Percentiles rank a stretch among this genome's conserved stretches.
Evolutionary conservation across 2,888 invertebrate species (phyloP).

Genomic region (Hypsopygia costalis): DNA sequence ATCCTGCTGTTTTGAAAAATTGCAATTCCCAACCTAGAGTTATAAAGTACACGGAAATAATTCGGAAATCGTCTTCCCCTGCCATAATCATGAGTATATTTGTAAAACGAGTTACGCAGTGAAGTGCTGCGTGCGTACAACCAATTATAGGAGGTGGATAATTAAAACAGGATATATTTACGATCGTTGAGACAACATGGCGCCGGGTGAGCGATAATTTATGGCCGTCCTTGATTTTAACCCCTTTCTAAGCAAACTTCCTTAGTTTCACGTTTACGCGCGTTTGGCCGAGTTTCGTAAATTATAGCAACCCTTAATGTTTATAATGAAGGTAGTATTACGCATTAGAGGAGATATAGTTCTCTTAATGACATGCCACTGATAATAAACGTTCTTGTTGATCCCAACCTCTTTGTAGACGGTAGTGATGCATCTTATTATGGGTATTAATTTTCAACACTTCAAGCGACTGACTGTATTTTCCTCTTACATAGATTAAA

Average conservation of each 20-base stretch:
- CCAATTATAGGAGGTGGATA: conserved; percentile 63
- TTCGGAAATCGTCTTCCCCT: conserved; percentile 7
- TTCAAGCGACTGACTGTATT: too few relatives aligned
- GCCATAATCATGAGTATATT: conserved; percentile 13
- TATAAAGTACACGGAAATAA: conserved; percentile 5
- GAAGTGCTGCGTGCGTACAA: conserved; percentile 50
- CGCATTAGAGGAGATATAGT: conserved; percentile 22
- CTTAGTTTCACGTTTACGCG: conserved; percentile 30
- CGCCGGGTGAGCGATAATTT: conserved; percentile 59
- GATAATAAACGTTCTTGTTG: background rate
- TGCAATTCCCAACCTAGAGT: too few relatives aligned
- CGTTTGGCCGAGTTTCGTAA: conserved; percentile 39
- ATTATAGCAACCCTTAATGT: conserved; percentile 29
- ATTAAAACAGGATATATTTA: conserved; percentile 75
- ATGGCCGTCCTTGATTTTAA: conserved; percentile 67
- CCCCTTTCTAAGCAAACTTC: conserved; percentile 48
- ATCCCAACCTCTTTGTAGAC: too few relatives aligned
- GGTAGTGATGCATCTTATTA: too few relatives aligned
- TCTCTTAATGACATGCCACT: conserved; percentile 17
- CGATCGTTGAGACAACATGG: conserved; percentile 68
- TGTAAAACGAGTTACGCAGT: conserved; percentile 25
- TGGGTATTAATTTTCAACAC: too few relatives aligned
- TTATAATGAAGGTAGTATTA: conserved; percentile 29
- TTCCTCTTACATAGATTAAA: too few relatives aligned
- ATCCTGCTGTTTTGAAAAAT: too few relatives aligned